Conservation (phyloP, 2,113 vertebrate species). For the Noturus placidus region DNA sequence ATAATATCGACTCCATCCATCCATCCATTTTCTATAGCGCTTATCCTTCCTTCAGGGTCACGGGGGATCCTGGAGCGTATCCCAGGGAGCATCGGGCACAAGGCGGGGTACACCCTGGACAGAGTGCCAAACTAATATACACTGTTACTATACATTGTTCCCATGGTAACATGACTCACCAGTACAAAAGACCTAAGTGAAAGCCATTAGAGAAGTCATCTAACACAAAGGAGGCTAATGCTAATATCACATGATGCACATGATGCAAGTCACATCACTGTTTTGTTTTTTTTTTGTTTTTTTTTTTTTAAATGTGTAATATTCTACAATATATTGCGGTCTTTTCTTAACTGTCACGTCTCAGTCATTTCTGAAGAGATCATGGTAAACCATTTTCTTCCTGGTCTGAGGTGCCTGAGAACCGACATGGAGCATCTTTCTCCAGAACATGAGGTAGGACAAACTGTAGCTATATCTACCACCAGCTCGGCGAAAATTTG, state of each 20-base stretch:
- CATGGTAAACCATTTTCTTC: constrained; percentile 97
- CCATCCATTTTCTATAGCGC: too few relatives aligned
- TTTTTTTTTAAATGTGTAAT: too few relatives aligned
- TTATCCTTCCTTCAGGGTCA: too few relatives aligned
- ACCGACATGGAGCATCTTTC: constrained; percentile 97
- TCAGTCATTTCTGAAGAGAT: constrained; percentile 98
- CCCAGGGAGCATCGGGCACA: too few relatives aligned
- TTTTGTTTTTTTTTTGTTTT: background rate
- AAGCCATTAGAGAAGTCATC: background rate
- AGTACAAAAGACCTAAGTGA: background rate
- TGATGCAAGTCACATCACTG: background rate
- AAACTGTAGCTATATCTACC: background rate
- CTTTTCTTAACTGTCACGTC: constrained; percentile 72
- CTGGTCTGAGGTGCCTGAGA: constrained; percentile 92
- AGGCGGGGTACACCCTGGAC: too few relatives aligned
- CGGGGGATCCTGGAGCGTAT: too few relatives aligned
- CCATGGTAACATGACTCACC: background rate
- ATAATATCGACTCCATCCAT: background rate
- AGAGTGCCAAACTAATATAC: too few relatives aligned
- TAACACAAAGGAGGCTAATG: background rate
- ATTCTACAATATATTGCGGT: background rate
- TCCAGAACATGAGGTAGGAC: constrained; percentile 92
- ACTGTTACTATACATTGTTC: too few relatives aligned
- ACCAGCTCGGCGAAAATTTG: background rate
- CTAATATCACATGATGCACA: background rate